phyloP scores from a whole-genome alignment of 2,888 invertebrate genomes.

The Cephus spinipes region DNA sequence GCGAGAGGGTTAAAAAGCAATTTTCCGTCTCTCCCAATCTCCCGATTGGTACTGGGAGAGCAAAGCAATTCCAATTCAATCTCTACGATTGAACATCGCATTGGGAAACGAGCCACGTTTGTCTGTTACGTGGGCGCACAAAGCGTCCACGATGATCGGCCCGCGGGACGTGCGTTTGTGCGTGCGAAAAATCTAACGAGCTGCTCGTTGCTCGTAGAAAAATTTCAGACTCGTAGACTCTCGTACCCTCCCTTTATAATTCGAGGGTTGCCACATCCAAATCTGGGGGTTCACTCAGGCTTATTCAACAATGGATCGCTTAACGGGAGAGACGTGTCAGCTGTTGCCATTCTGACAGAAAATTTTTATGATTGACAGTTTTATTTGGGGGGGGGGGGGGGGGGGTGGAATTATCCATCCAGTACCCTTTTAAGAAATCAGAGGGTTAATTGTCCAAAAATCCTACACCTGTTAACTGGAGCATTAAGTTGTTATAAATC shows the following conservation, averaged over 20 bases:
- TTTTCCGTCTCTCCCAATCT: constrained; percentile 33
- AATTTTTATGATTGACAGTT: constrained; percentile 59
- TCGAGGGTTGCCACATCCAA: not conserved
- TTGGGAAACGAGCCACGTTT: constrained; percentile 27
- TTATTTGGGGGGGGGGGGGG: too few relatives aligned
- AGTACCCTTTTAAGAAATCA: too few relatives aligned
- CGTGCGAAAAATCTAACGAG: constrained; percentile 45
- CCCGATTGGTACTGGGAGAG: constrained; percentile 5
- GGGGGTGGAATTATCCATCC: too few relatives aligned
- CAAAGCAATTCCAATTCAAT: constrained; percentile 46
- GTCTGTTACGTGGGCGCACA: constrained; percentile 15
- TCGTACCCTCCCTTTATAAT: constrained; percentile 8
- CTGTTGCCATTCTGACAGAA: constrained; percentile 49
- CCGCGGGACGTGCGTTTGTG: constrained; percentile 12
- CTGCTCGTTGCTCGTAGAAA: constrained; percentile 2
- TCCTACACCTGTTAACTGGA: too few relatives aligned
- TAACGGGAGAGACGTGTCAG: constrained; percentile 57
- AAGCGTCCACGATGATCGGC: constrained; percentile 5
- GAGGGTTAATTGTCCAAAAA: too few relatives aligned
- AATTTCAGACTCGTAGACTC: not conserved
- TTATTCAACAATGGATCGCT: constrained; percentile 56
- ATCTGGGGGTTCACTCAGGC: not conserved
- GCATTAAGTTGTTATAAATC: too few relatives aligned
- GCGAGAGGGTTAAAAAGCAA: constrained; percentile 37
- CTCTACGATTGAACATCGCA: constrained; percentile 33